phyloP scores from a whole-genome alignment of 1,140 invertebrate genomes.

The Luehdorfia chinensis region DNA sequence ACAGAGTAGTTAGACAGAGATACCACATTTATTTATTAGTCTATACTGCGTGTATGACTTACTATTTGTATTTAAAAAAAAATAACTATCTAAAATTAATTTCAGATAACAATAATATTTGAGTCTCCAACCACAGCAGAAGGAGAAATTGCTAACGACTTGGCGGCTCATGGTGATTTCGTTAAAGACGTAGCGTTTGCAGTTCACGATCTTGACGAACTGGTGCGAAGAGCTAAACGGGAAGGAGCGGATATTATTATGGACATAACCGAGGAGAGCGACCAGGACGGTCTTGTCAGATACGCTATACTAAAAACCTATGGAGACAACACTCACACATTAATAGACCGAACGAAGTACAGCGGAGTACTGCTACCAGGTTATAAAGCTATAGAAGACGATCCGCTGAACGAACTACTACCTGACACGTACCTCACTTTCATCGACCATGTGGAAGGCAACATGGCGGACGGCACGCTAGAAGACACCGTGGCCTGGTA shows the following conservation, averaged over 20 bases:
- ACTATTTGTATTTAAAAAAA: no score
- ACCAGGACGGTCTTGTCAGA: constrained; percentile 88
- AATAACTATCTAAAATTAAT: no score
- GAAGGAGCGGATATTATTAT: constrained; percentile 90
- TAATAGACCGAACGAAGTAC: constrained; percentile 92
- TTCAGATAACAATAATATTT: constrained; percentile 93
- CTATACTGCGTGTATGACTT: no score
- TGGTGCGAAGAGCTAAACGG: constrained; percentile 87
- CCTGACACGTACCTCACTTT: constrained; percentile 87
- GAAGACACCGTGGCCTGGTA: constrained; percentile 94
- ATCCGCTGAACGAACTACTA: constrained; percentile 81
- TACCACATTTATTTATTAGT: no score
- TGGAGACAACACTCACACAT: constrained; percentile 97
- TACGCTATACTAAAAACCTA: constrained; percentile 96
- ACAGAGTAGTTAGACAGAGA: no score
- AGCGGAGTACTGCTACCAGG: constrained; percentile 94
- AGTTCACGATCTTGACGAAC: constrained; percentile 93
- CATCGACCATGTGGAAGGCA: constrained; percentile 98
- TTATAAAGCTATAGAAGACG: constrained; percentile 79
- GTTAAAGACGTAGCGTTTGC: constrained; percentile 97
- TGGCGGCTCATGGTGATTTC: constrained; percentile 95
- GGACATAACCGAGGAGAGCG: constrained; percentile 92
- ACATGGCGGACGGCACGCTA: constrained; percentile 95
- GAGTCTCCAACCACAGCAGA: constrained; percentile 88
- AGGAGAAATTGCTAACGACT: constrained; percentile 86